phyloP scores from a whole-genome alignment of 2,888 invertebrate genomes.

The Pristionchus japonicus region DNA sequence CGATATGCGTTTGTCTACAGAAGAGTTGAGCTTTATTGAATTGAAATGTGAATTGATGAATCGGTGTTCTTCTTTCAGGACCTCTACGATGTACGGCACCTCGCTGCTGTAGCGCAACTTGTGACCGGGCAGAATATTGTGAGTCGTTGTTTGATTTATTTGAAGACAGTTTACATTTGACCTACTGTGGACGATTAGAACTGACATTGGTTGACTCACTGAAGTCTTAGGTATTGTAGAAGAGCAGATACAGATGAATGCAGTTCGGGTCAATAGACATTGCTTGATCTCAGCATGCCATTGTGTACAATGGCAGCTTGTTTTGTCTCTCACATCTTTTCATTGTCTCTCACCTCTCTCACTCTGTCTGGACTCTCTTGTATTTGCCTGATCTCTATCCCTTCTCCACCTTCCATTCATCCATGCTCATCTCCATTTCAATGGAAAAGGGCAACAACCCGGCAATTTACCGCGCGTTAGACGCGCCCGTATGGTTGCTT shows the following conservation, averaged over 20 bases:
- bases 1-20: no score
- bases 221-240: no score
- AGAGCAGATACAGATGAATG: neutral
- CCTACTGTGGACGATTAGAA: no score
- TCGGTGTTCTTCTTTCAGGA: slow-evolving; percentile 19
- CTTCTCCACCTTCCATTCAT: neutral
- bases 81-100: slow-evolving; percentile 49
- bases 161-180: no score
- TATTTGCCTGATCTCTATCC: neutral
- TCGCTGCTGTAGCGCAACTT: slow-evolving; percentile 49
- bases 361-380: neutral
- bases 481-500: neutral
- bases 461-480: slow-evolving; percentile 3
- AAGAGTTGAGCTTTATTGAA: no score
- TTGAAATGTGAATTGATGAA: no score
- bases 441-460: slow-evolving; percentile 13
- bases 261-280: neutral
- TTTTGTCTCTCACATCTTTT: neutral
- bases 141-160: neutral
- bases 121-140: slow-evolving; percentile 47
- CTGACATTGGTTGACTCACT: no score
- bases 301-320: neutral
- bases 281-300: slow-evolving; percentile 4
- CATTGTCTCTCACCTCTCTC: neutral
- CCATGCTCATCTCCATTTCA: slow-evolving; percentile 12